Percentiles rank a stretch among this genome's conserved stretches.
phyloP scores from a whole-genome alignment of 2,797 vertebrate species.

The Protosalanx chinensis region DNA sequence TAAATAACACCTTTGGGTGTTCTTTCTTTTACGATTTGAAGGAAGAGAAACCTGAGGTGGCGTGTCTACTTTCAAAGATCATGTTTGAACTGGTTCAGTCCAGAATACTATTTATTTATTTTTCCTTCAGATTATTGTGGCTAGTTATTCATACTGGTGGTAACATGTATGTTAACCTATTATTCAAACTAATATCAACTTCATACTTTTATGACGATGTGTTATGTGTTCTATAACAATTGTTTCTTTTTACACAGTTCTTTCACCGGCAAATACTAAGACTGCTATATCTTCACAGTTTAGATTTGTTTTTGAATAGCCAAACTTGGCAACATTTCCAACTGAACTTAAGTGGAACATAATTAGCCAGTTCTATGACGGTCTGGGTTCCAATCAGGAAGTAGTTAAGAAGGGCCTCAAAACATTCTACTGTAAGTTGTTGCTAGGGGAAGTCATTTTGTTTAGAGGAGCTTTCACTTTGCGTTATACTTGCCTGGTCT shows the following conservation, averaged over 20 bases:
- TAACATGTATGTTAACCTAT: too few species aligned
- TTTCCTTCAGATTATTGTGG: too few species aligned
- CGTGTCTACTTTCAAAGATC: too few species aligned
- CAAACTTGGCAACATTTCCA: slow-evolving; percentile 32
- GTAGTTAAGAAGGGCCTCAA: slow-evolving; percentile 29
- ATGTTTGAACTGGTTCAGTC: too few species aligned
- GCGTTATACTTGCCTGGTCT: slow-evolving; percentile 35
- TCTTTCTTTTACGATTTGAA: slow-evolving; percentile 1
- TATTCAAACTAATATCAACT: background rate
- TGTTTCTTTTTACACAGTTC: background rate
- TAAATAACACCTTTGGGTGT: background rate
- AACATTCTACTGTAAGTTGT: slow-evolving; percentile 28
- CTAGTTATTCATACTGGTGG: too few species aligned
- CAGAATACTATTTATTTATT: too few species aligned
- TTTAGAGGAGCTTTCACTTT: slow-evolving; percentile 34
- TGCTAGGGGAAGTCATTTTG: slow-evolving; percentile 38
- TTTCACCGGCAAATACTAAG: background rate
- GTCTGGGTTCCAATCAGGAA: slow-evolving; percentile 36
- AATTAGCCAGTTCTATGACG: slow-evolving; percentile 35
- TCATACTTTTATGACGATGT: background rate
- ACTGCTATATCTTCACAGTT: background rate
- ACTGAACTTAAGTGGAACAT: slow-evolving; percentile 41
- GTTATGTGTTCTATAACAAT: background rate
- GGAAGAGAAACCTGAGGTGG: slow-evolving; percentile 3
- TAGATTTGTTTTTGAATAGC: slow-evolving; percentile 17